Conservation (phyloP, 2,888 invertebrate genomes). For the Hesperia comma region DNA sequence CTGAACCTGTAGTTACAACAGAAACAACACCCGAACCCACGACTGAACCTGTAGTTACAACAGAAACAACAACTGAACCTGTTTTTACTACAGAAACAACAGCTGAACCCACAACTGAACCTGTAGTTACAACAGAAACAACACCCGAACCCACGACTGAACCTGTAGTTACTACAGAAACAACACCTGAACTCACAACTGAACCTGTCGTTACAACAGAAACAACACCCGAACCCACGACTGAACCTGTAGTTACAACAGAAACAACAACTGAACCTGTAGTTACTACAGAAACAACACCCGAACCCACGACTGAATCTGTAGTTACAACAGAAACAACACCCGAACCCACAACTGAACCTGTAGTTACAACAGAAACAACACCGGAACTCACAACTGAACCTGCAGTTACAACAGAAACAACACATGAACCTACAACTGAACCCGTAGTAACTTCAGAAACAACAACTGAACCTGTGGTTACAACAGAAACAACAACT, state of each 20-base stretch:
- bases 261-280: constrained; percentile 31
- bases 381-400: constrained; percentile 10
- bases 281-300: constrained; percentile 16
- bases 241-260: constrained; percentile 24
- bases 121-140: constrained; percentile 13
- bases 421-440: constrained; percentile 31
- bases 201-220: constrained; percentile 1
- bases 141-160: constrained; percentile 18
- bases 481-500: constrained; percentile 34
- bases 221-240: constrained; percentile 6
- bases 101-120: constrained; percentile 20
- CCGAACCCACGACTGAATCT: constrained; percentile 33
- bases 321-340: constrained; percentile 18
- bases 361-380: constrained; percentile 3
- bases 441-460: constrained; percentile 11
- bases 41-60: constrained; percentile 12
- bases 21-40: constrained; percentile 9
- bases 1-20: constrained; percentile 7
- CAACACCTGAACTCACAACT: constrained; percentile 21
- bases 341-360: constrained; percentile 7
- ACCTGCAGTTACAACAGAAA: constrained; percentile 1
- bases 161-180: constrained; percentile 22
- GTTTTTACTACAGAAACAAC: constrained; percentile 4
- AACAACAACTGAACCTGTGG: constrained; percentile 19
- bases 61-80: constrained; percentile 3